Base-by-base conservation (phyloP, 2,888 invertebrate species). In the Oligia fasciuncula region DNA sequence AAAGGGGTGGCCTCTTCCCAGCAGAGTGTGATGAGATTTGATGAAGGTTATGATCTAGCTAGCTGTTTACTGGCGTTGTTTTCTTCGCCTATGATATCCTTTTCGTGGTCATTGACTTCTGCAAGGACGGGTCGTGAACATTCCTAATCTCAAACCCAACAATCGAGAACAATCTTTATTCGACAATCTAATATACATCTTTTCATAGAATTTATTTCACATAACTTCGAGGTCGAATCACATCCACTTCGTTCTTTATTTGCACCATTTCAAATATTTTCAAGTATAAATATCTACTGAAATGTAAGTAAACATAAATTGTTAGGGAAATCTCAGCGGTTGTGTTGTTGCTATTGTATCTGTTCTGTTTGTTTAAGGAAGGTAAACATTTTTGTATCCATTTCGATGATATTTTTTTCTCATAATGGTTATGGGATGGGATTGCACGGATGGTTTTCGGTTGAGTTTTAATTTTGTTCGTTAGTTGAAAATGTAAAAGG, bases 391-490 rank as follows among this genome's bases (percentile, higher is more conserved):
- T 78, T 76, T 73, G 76, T 63, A 71, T 84, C 49, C 70, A 76
- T 84, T 84, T 71, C 70, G 35, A 73, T 83, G n/a, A 84, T 80
- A 69, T 70, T 82, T 75, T 29, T 84, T 73, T 76, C 49, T 79
- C 75, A 1, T 79, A 84, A 76, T 76, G 75, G 60, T 72, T 40
- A 67, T 73, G 29, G 29, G 29, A 29, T 29, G 40, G 60, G 35
- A 68, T 54, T 63, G 68, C 79, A 65, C 40, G 79, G 66, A 40
- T 43, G 74, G 29, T 66, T 75, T 75, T 57, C n/a, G 49, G 65
- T 40, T 49, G 43, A 60, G 17, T 14, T 75, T 74, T 62, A 73
- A 72, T 72, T 71, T 70, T 78, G 69, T 66, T 73, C 54, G 40
- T 71, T 66, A 62, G 62, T 73, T 62, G 19, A 57, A 77, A 70